phyloP scores from a whole-genome alignment of 2,797 vertebrate genomes.

The Xiphorhynchus erythropygius region DNA sequence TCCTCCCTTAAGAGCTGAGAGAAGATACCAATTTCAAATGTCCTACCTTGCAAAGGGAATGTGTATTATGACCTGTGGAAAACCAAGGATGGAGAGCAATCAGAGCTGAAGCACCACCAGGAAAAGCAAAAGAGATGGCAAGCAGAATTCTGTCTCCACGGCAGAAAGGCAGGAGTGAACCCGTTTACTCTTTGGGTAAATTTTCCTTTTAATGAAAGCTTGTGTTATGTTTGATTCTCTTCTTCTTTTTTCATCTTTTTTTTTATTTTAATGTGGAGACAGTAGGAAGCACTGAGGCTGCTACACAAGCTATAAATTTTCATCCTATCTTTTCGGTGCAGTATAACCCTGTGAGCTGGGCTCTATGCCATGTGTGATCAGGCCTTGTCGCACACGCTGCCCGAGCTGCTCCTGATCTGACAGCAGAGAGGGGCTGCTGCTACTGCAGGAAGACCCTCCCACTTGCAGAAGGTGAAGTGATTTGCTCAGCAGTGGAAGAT shows the following conservation, averaged over 20 bases:
- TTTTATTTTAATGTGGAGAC: not conserved
- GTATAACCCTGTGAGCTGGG: not conserved
- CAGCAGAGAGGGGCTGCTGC: not conserved
- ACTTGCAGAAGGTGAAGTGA: not conserved
- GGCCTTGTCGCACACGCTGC: not conserved
- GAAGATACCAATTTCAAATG: not conserved
- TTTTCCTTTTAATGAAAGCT: not conserved
- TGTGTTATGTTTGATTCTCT: not conserved
- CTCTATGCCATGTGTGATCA: not conserved
- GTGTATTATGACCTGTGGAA: not conserved
- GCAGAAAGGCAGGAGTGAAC: not conserved
- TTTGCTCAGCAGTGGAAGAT: not conserved
- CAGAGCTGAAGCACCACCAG: not conserved
- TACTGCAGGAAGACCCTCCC: not conserved
- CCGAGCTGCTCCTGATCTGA: not conserved
- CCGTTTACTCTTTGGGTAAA: not conserved
- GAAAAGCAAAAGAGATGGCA: not conserved
- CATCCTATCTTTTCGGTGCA: not conserved
- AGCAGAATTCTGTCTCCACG: not conserved
- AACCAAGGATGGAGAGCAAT: not conserved
- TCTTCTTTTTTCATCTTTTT: not conserved
- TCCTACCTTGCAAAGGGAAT: not conserved
- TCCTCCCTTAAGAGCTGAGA: not conserved
- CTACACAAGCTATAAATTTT: not conserved
- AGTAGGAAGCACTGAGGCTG: not conserved